Base-by-base conservation (phyloP, 2,888 invertebrate genomes). In the Steinernema hermaphroditum region DNA sequence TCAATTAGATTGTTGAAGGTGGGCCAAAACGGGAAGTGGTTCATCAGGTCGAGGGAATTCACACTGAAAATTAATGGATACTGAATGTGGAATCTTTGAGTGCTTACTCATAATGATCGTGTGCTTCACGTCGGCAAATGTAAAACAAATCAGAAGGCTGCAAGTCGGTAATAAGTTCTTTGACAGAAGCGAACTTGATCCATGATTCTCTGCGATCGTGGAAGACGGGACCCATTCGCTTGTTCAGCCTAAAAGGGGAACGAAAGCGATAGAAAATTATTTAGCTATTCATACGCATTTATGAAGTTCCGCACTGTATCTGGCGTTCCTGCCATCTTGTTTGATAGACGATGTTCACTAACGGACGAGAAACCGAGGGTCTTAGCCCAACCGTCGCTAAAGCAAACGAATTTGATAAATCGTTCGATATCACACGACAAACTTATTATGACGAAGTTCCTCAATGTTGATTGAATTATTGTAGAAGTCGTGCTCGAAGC, bases 391-490 rank as follows among this genome's bases (percentile, higher is more conserved):
- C 83, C 82, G 49, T 85, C 83, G 62, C 84, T 85, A 74, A 71
- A 84, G n/a, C n/a, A n/a, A n/a, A n/a, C n/a, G n/a, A n/a, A n/a
- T n/a, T n/a, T n/a, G n/a, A n/a, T n/a, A n/a, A n/a, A n/a, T n/a
- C n/a, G n/a, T n/a, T n/a, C n/a, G n/a, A n/a, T n/a, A n/a, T n/a
- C n/a, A n/a, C n/a, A n/a, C n/a, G n/a, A n/a, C 76, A 27, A 29
- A 84, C 83, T 81, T 81, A 71, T 83, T 83, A 75, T 85, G 85
- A 43, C 85, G 75, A 46, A 85, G 70, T 75, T 85, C 85, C 68
- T 85, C 85, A 54, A 85, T 82, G 76, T 83, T 83, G 69, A 83
- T 78, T 1, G 85, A 85, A 72, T 85, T 85, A 76, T 85, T 85
- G 75, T 83, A 83, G 74, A 81, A 81, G 70, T 81, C 81, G 54